Percentiles rank a stretch among this genome's conserved stretches.
phyloP scores from a whole-genome alignment of 2,888 invertebrate genomes.

The Acanthococcus lagerstroemiae region DNA sequence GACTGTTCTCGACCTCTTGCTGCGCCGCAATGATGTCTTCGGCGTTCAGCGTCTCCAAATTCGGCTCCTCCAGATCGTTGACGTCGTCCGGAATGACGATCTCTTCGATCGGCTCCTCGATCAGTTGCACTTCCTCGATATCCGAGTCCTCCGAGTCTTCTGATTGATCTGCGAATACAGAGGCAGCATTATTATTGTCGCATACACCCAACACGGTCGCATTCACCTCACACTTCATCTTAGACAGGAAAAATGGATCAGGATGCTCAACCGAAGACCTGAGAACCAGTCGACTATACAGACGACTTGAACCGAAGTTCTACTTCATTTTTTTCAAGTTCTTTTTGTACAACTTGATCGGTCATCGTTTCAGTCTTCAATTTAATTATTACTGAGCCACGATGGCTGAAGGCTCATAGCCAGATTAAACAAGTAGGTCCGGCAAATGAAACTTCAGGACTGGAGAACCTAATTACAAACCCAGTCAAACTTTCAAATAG shows the following conservation, averaged over 20 bases:
- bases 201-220: not conserved
- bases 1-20: not conserved
- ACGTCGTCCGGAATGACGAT: constrained; percentile 20
- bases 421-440: no score
- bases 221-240: not conserved
- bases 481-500: no score
- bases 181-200: not conserved
- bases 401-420: no score
- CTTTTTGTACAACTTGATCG: no score
- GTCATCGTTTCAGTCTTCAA: no score
- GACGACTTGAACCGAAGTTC: not conserved
- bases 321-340: no score
- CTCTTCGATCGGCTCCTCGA: constrained; percentile 43
- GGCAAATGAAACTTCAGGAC: no score
- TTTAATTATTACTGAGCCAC: no score
- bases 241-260: no score
- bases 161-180: not conserved
- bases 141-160: constrained; percentile 30
- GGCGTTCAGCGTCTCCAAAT: constrained; percentile 19
- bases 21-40: constrained; percentile 5
- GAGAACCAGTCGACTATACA: not conserved
- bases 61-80: constrained; percentile 19
- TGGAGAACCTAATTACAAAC: no score
- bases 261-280: no score
- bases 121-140: constrained; percentile 21